Conservation (phyloP, 1,140 invertebrate genomes). For the Penaeus chinensis region DNA sequence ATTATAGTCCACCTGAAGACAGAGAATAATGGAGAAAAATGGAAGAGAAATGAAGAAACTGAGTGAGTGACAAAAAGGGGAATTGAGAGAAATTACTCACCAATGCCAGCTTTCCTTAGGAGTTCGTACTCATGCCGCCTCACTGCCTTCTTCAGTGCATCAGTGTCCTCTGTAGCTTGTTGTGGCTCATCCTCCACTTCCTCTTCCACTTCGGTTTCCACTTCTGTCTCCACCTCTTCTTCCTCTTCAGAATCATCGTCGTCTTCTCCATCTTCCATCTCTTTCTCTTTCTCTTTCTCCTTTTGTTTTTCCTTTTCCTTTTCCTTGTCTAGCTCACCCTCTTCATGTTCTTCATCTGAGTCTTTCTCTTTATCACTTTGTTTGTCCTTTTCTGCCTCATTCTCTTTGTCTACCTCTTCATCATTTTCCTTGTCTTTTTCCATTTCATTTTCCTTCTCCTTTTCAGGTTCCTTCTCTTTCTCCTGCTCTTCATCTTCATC, state of each 20-base stretch:
- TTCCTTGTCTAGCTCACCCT: too few species aligned
- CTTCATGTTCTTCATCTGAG: too few species aligned
- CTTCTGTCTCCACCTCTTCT: too few species aligned
- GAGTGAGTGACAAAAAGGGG: background rate
- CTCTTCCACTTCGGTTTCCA: conserved; percentile 16
- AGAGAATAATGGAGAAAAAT: background rate
- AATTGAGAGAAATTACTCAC: conserved; percentile 36
- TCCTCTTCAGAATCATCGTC: too few species aligned
- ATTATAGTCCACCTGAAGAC: background rate
- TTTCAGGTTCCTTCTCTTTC: background rate
- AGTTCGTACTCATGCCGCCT: conserved; percentile 75
- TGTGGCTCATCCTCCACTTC: conserved; percentile 72
- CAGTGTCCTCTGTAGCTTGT: conserved; percentile 70
- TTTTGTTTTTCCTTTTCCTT: too few species aligned
- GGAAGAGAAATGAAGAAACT: background rate
- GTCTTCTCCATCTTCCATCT: too few species aligned
- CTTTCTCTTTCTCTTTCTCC: too few species aligned
- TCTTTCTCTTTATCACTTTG: conserved; percentile 68
- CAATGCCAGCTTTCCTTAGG: conserved; percentile 61
- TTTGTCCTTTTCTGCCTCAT: conserved; percentile 37
- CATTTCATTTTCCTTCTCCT: too few species aligned
- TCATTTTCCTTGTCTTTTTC: conserved; percentile 41
- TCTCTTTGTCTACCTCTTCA: conserved; percentile 41
- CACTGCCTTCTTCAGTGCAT: conserved; percentile 82
- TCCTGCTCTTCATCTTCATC: conserved; percentile 64